Conservation (phyloP, 2,888 invertebrate species). For the Drosophila formosana region DNA sequence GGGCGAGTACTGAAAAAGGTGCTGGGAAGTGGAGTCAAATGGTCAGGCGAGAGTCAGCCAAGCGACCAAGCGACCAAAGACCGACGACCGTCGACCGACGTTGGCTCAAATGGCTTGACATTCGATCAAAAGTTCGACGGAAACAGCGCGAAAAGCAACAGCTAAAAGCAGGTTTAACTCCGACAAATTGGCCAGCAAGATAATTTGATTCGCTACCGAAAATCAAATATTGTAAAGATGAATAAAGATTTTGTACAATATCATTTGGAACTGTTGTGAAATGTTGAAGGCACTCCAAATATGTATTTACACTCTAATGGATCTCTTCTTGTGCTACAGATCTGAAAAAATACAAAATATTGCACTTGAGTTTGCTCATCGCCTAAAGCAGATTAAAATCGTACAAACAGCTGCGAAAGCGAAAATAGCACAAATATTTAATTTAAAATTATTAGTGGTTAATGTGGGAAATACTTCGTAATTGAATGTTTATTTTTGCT, state of each 20-base stretch:
- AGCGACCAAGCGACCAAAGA: conserved; percentile 19
- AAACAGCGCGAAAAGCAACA: conserved; percentile 50
- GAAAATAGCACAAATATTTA: too few species aligned
- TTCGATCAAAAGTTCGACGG: conserved; percentile 73
- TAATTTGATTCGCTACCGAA: conserved; percentile 11
- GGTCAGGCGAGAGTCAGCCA: conserved; percentile 58
- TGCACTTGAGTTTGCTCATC: too few species aligned
- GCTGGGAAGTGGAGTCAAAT: conserved; percentile 50
- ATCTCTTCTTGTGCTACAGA: too few species aligned
- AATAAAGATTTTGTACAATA: neutral
- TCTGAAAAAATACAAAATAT: too few species aligned
- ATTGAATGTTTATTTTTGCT: too few species aligned
- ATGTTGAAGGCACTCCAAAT: too few species aligned
- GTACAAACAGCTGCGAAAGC: too few species aligned
- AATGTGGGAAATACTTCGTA: too few species aligned
- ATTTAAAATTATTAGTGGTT: too few species aligned
- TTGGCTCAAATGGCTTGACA: conserved; percentile 76
- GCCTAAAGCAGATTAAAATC: too few species aligned
- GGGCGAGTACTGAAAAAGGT: conserved; percentile 31
- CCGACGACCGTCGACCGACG: conserved; percentile 35
- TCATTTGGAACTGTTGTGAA: too few species aligned
- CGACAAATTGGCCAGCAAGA: neutral
- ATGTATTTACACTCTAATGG: too few species aligned
- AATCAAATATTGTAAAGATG: neutral
- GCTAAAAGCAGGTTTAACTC: conserved; percentile 42